phyloP scores from a whole-genome alignment of 2,113 vertebrate species.

The Nothocercus nigrocapillus region DNA sequence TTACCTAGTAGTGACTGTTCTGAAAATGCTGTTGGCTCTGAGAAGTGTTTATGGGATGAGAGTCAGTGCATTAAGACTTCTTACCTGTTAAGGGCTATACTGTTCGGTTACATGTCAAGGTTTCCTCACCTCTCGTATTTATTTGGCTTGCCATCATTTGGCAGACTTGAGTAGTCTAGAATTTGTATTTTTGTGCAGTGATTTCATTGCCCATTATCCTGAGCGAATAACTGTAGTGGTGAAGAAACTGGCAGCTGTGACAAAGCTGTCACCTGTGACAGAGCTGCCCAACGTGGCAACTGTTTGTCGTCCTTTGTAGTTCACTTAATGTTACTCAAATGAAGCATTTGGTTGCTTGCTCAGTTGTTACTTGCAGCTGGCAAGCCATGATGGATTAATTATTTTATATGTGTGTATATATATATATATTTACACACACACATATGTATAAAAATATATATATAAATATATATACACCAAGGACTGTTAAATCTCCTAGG shows the following conservation, averaged over 20 bases:
- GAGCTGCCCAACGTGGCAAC: neutral
- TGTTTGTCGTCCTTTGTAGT: neutral
- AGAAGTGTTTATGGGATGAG: slow-evolving; percentile 25
- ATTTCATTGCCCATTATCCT: neutral
- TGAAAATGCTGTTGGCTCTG: slow-evolving; percentile 3
- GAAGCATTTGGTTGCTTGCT: neutral
- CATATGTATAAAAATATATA: neutral
- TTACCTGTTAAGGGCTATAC: neutral
- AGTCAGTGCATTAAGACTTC: slow-evolving; percentile 16
- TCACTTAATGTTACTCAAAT: neutral
- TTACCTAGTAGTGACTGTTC: neutral
- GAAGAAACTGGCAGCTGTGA: neutral
- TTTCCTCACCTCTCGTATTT: neutral
- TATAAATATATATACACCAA: neutral
- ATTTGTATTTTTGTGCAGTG: neutral
- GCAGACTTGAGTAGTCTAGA: neutral
- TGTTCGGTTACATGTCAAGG: neutral
- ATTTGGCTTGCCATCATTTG: neutral
- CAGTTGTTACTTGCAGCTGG: neutral
- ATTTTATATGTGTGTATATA: neutral
- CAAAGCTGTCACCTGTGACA: slow-evolving; percentile 10
- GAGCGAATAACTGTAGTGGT: neutral
- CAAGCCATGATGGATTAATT: neutral
- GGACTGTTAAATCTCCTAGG: neutral
- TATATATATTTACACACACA: neutral